phyloP scores from a whole-genome alignment of 2,113 vertebrate species.

The Neogale vison region DNA sequence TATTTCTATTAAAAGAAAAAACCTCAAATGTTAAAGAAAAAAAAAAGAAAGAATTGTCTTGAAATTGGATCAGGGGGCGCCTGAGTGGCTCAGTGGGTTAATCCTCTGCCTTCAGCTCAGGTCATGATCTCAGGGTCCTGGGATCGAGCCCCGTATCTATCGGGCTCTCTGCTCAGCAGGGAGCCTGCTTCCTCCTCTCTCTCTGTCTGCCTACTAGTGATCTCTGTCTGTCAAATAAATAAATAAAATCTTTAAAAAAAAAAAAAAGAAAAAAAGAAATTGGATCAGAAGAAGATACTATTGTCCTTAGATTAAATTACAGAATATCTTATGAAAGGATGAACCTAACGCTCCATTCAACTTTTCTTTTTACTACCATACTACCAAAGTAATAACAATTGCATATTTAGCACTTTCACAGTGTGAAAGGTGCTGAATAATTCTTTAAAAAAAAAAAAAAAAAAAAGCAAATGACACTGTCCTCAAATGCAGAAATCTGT shows the following conservation, averaged over 20 bases:
- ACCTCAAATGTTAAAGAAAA: neutral
- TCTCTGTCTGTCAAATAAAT: too few relatives aligned
- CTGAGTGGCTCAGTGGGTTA: too few relatives aligned
- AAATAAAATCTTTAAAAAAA: too few relatives aligned
- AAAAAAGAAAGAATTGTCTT: neutral
- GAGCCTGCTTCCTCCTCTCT: too few relatives aligned
- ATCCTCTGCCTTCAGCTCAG: too few relatives aligned
- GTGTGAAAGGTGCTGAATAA: conserved; percentile 2
- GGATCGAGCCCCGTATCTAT: too few relatives aligned
- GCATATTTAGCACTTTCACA: neutral
- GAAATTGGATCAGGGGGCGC: conserved; percentile 27
- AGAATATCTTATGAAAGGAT: neutral
- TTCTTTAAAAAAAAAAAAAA: neutral
- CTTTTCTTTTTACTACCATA: neutral
- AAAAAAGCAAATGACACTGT: conserved; percentile 35
- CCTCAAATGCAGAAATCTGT: conserved; percentile 46
- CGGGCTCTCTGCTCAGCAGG: too few relatives aligned
- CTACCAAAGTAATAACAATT: conserved; percentile 36
- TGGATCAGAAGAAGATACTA: neutral
- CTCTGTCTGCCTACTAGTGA: too few relatives aligned
- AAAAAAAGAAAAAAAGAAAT: neutral
- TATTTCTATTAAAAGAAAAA: neutral
- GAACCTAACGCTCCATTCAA: neutral
- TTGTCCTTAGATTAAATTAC: conserved; percentile 45
- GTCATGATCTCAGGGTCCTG: too few relatives aligned